Conservation (phyloP, 2,113 vertebrate genomes). For the Caranx ignobilis region DNA sequence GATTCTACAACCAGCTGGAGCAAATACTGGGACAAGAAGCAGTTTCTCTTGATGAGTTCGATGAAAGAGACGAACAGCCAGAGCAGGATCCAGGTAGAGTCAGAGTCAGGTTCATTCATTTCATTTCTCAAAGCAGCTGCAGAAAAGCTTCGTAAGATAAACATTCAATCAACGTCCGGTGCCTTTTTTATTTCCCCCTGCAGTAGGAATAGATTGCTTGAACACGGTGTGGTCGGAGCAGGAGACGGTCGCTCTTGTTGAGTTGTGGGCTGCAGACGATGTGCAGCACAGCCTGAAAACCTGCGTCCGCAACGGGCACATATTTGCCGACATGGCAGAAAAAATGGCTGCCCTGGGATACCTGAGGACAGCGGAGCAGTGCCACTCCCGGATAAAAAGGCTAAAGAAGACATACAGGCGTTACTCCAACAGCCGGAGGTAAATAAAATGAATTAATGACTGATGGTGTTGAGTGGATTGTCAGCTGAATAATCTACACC, state of each 20-base stretch:
- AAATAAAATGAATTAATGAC: neutral
- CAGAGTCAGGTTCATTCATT: neutral
- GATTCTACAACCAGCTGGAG: conserved; percentile 78
- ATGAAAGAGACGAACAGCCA: conserved; percentile 69
- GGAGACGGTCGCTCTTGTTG: conserved; percentile 74
- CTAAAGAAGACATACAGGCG: conserved; percentile 78
- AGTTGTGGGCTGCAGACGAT: conserved; percentile 75
- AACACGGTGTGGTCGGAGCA: conserved; percentile 71
- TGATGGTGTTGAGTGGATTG: neutral
- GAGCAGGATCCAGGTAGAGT: conserved; percentile 67
- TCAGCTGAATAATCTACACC: neutral
- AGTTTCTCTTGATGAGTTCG: conserved; percentile 64
- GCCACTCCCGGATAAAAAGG: conserved; percentile 74
- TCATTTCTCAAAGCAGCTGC: neutral
- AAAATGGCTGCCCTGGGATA: conserved; percentile 66
- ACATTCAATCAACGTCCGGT: neutral
- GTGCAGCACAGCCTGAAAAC: conserved; percentile 77
- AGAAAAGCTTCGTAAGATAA: neutral
- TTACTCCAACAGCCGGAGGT: conserved; percentile 73
- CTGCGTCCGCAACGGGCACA: conserved; percentile 73
- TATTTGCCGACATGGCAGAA: conserved; percentile 68
- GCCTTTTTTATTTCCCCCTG: neutral
- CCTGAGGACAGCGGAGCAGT: conserved; percentile 73
- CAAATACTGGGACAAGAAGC: conserved; percentile 72
- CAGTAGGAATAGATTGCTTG: conserved; percentile 19